phyloP scores from a whole-genome alignment of 2,888 invertebrate species.

The Trissonchulus sp. region DNA sequence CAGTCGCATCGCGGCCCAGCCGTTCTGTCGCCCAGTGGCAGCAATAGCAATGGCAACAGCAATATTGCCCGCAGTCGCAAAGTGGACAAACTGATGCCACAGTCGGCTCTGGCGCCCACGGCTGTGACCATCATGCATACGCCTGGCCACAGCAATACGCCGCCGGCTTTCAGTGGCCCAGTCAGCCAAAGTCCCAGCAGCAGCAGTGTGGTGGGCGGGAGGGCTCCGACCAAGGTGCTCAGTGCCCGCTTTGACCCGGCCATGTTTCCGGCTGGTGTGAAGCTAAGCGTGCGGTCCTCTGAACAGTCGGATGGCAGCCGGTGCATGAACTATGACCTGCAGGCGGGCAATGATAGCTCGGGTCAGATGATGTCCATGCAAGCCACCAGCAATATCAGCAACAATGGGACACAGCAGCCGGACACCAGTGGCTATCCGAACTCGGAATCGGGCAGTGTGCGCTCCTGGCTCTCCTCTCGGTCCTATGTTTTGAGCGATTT shows the following conservation, averaged over 20 bases:
- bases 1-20: not conserved
- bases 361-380: not conserved
- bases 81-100: slow-evolving; percentile 74
- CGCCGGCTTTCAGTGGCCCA: not conserved
- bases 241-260: slow-evolving; percentile 20
- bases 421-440: not conserved
- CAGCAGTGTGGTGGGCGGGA: not conserved
- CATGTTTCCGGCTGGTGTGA: not conserved
- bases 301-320: not conserved
- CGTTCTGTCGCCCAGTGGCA: not conserved
- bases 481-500: not conserved
- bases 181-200: too few relatives aligned
- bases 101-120: slow-evolving; percentile 82
- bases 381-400: not conserved
- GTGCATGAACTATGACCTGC: not conserved
- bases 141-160: not conserved
- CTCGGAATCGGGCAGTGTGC: not conserved
- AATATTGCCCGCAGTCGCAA: slow-evolving; percentile 21
- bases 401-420: not conserved
- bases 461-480: not conserved
- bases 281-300: not conserved
- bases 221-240: slow-evolving; percentile 22
- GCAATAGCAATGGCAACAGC: slow-evolving; percentile 7
- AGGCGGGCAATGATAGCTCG: not conserved
- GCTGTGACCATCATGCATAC: not conserved